Evolutionary conservation across 2,888 invertebrate genomes (phyloP).

Genomic region (Pollenia labialis): DNA sequence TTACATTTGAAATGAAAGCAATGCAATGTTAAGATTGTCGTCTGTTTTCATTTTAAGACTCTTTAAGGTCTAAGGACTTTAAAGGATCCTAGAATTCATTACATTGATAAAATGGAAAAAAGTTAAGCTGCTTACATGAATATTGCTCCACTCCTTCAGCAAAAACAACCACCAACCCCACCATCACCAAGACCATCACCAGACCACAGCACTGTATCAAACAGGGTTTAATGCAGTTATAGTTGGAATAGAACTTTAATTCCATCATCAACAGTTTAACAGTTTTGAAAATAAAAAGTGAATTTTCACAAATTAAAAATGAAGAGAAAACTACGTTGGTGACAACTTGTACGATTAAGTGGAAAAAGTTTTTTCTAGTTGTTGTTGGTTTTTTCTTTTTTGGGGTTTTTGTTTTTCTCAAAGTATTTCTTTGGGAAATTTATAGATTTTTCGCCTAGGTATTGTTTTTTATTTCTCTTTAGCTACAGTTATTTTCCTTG

Average conservation of each 20-base stretch:
- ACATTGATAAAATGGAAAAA: slow-evolving; percentile 47
- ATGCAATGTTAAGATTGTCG: slow-evolving; percentile 10
- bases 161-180: not conserved
- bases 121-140: slow-evolving; percentile 60
- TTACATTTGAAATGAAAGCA: slow-evolving; percentile 13
- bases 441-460: slow-evolving; percentile 61
- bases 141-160: not conserved
- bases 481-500: slow-evolving; percentile 6
- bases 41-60: slow-evolving; percentile 44
- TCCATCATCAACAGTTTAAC: slow-evolving; percentile 66
- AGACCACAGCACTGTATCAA: not conserved
- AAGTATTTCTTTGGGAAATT: slow-evolving; percentile 58
- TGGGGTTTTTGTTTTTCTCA: not conserved
- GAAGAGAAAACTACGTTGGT: slow-evolving; percentile 60
- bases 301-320: slow-evolving; percentile 65
- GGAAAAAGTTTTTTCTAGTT: slow-evolving; percentile 26
- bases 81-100: slow-evolving; percentile 57
- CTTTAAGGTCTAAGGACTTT: slow-evolving; percentile 57
- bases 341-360: slow-evolving; percentile 66
- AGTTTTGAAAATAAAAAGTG: slow-evolving; percentile 45
- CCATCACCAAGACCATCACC: not conserved
- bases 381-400: not conserved
- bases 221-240: slow-evolving; percentile 32
- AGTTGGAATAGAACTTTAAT: slow-evolving; percentile 44
- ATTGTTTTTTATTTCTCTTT: slow-evolving; percentile 2